Conservation (phyloP, 2,888 invertebrate genomes). For the Dryocosmus kuriphilus region DNA sequence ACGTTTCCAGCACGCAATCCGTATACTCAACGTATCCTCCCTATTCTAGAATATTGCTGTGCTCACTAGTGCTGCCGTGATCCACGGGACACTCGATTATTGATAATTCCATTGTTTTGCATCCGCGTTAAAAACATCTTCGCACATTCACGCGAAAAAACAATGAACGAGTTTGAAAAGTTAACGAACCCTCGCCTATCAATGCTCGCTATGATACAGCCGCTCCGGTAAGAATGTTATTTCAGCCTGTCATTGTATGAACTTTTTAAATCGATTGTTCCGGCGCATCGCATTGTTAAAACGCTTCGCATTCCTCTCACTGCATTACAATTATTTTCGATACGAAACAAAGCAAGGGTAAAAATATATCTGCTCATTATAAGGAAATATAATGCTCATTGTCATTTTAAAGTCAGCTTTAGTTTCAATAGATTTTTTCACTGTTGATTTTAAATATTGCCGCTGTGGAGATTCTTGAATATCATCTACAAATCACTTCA, state of each 20-base stretch:
- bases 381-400: background rate
- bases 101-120: constrained; percentile 40
- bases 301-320: constrained; percentile 10
- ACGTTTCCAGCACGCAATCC: constrained; percentile 44
- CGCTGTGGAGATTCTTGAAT: background rate
- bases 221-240: constrained; percentile 10
- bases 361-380: background rate
- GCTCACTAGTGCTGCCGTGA: constrained; percentile 18
- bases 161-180: constrained; percentile 35
- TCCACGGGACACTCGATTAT: constrained; percentile 38
- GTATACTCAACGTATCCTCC: constrained; percentile 13
- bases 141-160: constrained; percentile 35
- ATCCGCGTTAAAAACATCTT: constrained; percentile 39
- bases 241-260: constrained; percentile 23
- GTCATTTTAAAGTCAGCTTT: background rate
- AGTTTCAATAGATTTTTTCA: background rate
- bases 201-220: constrained; percentile 20
- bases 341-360: background rate
- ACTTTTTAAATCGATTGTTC: constrained; percentile 27
- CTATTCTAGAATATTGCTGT: constrained; percentile 27
- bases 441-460: background rate
- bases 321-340: constrained; percentile 22
- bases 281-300: constrained; percentile 8
- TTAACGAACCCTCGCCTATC: constrained; percentile 26
- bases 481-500: background rate